Evolutionary conservation across 1,140 invertebrate species (phyloP).

Genomic region (Colletes gigas): DNA sequence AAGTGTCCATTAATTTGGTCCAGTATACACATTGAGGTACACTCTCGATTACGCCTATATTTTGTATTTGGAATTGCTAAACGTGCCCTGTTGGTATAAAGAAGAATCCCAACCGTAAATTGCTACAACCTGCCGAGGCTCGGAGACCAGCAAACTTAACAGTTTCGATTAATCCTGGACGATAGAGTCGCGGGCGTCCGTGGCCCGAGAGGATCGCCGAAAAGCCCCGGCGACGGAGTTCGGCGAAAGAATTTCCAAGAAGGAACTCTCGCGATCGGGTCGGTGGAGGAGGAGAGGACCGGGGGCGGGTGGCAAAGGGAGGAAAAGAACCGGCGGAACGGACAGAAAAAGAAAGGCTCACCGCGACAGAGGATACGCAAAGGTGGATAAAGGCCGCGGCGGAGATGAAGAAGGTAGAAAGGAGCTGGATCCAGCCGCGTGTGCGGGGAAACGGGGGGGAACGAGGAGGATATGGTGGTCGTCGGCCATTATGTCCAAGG

Average conservation of each 20-base stretch:
- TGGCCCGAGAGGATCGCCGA: background rate
- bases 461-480: slow-evolving; percentile 74
- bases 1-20: too few relatives aligned
- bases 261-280: background rate
- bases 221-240: background rate
- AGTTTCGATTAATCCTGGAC: too few relatives aligned
- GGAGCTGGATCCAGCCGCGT: slow-evolving; percentile 30
- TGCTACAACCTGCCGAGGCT: too few relatives aligned
- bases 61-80: too few relatives aligned
- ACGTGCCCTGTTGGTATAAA: too few relatives aligned
- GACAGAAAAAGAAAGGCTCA: slow-evolving; percentile 11
- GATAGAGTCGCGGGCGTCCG: too few relatives aligned
- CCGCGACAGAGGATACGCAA: slow-evolving; percentile 61
- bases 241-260: background rate
- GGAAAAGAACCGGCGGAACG: slow-evolving; percentile 16
- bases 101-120: too few relatives aligned
- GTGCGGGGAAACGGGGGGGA: slow-evolving; percentile 38
- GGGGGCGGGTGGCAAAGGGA: background rate
- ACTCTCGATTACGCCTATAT: too few relatives aligned
- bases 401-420: slow-evolving; percentile 34
- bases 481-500: slow-evolving; percentile 78
- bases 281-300: background rate
- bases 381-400: slow-evolving; percentile 62
- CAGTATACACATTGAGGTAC: too few relatives aligned
- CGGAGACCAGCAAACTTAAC: too few relatives aligned